Evolutionary conservation across 2,888 invertebrate genomes (phyloP), one percentile per base, ranked within the genome.

Genomic region (Tipula vernalis): DNA sequence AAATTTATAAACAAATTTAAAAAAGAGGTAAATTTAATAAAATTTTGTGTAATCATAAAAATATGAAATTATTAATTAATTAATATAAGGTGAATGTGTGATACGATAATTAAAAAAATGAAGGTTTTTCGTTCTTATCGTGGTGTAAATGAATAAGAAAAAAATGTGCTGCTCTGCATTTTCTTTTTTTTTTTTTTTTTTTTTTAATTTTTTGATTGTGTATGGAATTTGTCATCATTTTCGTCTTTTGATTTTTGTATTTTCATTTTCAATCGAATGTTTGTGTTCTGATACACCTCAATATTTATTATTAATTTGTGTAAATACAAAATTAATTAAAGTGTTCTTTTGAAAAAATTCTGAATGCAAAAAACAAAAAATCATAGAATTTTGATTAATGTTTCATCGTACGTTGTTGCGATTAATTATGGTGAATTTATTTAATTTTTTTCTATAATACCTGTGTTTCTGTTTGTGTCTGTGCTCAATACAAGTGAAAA

Each of bases 141-240:
- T 71, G 18, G 71, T 71, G 18, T 71, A 71, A 8, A 71, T 71
- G 71, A 71, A 71, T 28, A 71, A 18, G 71, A n/a, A 84, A 84
- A 84, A 84, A 84, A 84, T 84, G 84, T 84, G 84, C 84, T 84
- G 41, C 84, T 84, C 84, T 84, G 41, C 41, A 71, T 71, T 71
- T 71, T 71, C 71, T 12, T 71, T 71, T 71, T 84, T 28, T 36
- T 15, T 36, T 84, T 84, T 84, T 28, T 83, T 39, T 36, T 84
- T 84, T 84, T 84, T 83, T 36, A 12, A 83, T 36, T 71, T 83
- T 36, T 39, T 84, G 84, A 71, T 84, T 84, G 84, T 84, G 84
- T 84, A 39, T 84, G 84, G 39, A 84, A 84, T 84, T 84, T 84
- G 84, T 84, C 84, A 84, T 84, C 84, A 84, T 84, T 84, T 84